Evolutionary conservation across 2,888 invertebrate species (phyloP).

Genomic region (Rhagonycha lutea): DNA sequence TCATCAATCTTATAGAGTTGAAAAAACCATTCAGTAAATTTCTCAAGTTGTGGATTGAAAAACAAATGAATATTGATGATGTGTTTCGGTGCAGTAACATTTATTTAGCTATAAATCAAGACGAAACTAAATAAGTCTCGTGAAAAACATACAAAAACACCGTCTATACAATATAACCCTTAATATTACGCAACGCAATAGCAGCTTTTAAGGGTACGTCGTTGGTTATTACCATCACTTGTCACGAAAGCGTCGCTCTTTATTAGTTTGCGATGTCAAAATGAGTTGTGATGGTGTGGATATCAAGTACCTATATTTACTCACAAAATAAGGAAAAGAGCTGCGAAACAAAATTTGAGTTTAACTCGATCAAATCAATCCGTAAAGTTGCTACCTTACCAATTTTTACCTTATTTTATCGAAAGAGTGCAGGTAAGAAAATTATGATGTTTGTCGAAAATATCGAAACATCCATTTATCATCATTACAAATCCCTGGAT

Average conservation of each 20-base stretch:
- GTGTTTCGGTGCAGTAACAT: background rate
- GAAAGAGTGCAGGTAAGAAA: background rate
- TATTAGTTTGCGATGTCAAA: constrained; percentile 21
- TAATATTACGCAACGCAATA: constrained; percentile 9
- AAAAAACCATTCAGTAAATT: background rate
- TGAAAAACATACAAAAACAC: background rate
- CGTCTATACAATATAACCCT: constrained; percentile 5
- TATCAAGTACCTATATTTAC: constrained; percentile 3
- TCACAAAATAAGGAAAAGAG: background rate
- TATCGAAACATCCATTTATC: background rate
- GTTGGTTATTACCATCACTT: constrained; percentile 24
- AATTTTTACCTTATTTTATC: background rate
- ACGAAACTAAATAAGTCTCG: constrained; percentile 1
- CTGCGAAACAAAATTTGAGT: background rate
- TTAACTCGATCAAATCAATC: background rate
- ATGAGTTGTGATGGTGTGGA: constrained; percentile 10
- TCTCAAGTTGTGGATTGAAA: background rate
- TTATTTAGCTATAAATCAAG: background rate
- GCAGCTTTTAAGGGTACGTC: constrained; percentile 24
- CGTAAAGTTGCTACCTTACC: background rate
- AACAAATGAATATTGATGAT: background rate
- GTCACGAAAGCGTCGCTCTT: constrained; percentile 27
- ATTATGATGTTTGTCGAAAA: background rate
- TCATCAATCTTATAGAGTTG: background rate
- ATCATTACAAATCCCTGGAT: background rate